Conservation (phyloP, 2,113 vertebrate genomes). For the Urocolius indicus region DNA sequence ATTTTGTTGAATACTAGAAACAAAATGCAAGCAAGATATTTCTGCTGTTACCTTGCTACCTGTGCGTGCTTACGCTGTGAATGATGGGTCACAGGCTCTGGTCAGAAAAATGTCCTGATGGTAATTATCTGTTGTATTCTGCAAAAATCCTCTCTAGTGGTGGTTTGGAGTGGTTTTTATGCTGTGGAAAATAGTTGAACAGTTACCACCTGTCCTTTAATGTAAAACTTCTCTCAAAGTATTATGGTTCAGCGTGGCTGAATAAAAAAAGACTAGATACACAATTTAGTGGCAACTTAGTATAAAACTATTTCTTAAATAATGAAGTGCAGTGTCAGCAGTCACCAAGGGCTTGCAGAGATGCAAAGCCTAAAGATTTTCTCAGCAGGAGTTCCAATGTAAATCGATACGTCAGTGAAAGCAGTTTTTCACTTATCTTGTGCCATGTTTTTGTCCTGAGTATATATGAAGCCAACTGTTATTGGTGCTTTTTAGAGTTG, state of each 20-base stretch:
- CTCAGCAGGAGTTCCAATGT: background rate
- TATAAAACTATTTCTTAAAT: background rate
- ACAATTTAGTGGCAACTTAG: background rate
- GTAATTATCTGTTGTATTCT: background rate
- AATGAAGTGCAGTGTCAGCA: background rate
- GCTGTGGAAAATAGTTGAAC: background rate
- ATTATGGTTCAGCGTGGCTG: fast-evolving
- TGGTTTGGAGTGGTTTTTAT: background rate
- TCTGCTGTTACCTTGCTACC: background rate
- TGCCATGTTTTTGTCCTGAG: background rate
- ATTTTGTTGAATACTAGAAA: background rate
- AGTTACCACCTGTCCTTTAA: background rate
- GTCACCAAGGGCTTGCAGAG: background rate
- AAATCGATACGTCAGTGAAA: background rate
- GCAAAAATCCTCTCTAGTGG: background rate
- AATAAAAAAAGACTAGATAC: background rate
- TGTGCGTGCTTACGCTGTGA: background rate
- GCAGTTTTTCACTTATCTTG: background rate
- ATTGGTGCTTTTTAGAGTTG: background rate
- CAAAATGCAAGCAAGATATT: background rate
- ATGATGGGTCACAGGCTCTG: background rate
- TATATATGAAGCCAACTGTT: background rate
- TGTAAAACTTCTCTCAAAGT: background rate
- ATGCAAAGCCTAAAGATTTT: background rate
- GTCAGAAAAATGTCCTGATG: background rate